Base-by-base conservation (phyloP, 2,888 invertebrate species). In the Plebejus argus region DNA sequence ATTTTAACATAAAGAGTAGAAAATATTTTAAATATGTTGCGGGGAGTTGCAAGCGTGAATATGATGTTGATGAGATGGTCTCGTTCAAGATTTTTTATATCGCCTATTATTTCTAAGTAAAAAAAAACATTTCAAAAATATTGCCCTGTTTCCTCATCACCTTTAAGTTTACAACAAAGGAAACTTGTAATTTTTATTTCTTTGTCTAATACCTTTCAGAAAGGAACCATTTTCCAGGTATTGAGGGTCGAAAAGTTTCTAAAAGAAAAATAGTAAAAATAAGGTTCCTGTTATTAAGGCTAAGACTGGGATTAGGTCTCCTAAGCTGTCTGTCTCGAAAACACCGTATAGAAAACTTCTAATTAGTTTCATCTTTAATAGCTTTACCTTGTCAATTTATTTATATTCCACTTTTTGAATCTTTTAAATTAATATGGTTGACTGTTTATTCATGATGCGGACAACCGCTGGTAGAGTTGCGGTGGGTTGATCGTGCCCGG, bases 311-410 rank as follows among this genome's bases (percentile, higher is more conserved):
- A 61, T 61, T 61, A 61, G 23, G 4, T 61, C 12, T 61, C 5
- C 61, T 20, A 61, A 61, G 61, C 23, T 23, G 23, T 61, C 61
- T 61, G 12, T 66, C 28, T 18, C 28, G 28, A 15, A 66, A 66
- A 1, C 6, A 28, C 23, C 5, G 23, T 66, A 66, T 28, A 28
- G 15, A 28, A 66, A 66, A 66, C 28, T 33, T 28, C 15, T 66
- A 66, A 66, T 66, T 66, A 66, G 15, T 66, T 61, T 61, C 15
- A 33, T 66, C 66, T 66, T 61, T 15, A 66, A 66, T 28, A 18
- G 28, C 28, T 28, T 4, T 28, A 28, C 66, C 33, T 66, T 28
- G 10, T 4, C 66, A 10, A 66, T 33, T 66, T 66, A 33, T 66
- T 66, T 66, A 33, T 20, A 10, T 61, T 61, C 12, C 12, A 53